Evolutionary conservation across 2,888 invertebrate species (phyloP), one percentile per base, ranked within the genome.

Genomic region (Crepidodera aurea): DNA sequence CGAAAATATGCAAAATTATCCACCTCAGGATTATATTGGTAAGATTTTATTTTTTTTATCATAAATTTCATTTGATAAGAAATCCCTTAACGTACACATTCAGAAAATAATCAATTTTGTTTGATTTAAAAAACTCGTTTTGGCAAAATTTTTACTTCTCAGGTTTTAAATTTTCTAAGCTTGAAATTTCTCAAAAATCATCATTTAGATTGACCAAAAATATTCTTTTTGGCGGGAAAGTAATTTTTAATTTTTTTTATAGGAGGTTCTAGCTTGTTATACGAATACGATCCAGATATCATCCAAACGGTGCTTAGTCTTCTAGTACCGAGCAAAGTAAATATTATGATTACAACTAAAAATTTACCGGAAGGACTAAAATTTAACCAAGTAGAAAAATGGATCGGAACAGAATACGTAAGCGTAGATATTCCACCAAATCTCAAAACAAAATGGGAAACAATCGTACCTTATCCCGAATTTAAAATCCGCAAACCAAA

Each of bases 321-420:
- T 60, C 82, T 94, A 78, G 81, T 81, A 0, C 88, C 90, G 0
- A 86, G 89, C 51, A 85, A 84, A 13, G 88, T 88, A 25, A 91
- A 91, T 76, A 85, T 93, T 10, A 87, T 91, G 79, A 79, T 93
- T 18, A 79, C 86, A n/a, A 87, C 89, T 5, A 88, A 88, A 73
- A 85, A 85, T 44, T 85, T 87, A 73, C 77, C 82, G 0, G 78
- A 78, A 46, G 77, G 65, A 19, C 75, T 82, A 15, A 74, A 78
- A 0, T 91, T 89, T 72, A 86, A 91, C 71, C 82, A 87, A 70
- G 82, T 83, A 12, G 94, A 95, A 79, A 86, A 87, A 61, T 96
- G 94, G 94, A 94, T 93, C 80, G 87, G 90, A 51, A 94, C 93
- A 0, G 87, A 89, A 68, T 96, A 93, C 77, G 84, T 85, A 27